These are phyloP conservation scores for Galaxea fascicularis DNA, from an alignment of 92 coral and sea anemone genomes.

Conservation along the genomic window DNA sequence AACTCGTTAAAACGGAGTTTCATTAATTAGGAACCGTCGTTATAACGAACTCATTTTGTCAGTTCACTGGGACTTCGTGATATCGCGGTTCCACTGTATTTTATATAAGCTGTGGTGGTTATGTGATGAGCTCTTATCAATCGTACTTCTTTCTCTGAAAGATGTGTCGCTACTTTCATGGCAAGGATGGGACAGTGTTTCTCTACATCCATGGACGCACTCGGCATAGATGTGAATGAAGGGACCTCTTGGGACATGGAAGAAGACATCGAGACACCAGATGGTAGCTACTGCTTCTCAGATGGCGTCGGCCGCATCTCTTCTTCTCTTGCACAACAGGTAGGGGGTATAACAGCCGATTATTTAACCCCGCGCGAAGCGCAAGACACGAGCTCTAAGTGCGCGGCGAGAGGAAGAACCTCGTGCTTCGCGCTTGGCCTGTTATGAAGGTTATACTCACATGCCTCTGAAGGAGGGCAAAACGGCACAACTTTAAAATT, in stretches of 20 bases:
- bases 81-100: no score
- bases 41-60: no score
- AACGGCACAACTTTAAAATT: not conserved
- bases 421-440: no score
- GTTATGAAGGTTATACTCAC: no score
- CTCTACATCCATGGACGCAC: conserved; percentile 92
- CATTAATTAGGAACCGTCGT: no score
- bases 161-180: conserved; percentile 92
- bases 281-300: conserved; percentile 59
- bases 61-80: no score
- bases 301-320: conserved; percentile 75
- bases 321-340: conserved; percentile 73
- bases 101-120: no score
- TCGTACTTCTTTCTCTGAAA: conserved; percentile 12
- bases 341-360: not conserved
- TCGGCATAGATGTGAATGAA: conserved; percentile 82
- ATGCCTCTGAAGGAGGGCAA: not conserved
- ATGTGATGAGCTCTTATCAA: not conserved
- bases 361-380: no score
- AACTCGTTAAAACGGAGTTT: no score
- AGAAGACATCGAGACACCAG: conserved; percentile 65
- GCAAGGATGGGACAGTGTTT: conserved; percentile 99
- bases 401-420: no score
- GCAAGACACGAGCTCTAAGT: no score
- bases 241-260: conserved; percentile 71